phyloP scores from a whole-genome alignment of 2,113 vertebrate species.

The Campylomormyrus tamandua region DNA sequence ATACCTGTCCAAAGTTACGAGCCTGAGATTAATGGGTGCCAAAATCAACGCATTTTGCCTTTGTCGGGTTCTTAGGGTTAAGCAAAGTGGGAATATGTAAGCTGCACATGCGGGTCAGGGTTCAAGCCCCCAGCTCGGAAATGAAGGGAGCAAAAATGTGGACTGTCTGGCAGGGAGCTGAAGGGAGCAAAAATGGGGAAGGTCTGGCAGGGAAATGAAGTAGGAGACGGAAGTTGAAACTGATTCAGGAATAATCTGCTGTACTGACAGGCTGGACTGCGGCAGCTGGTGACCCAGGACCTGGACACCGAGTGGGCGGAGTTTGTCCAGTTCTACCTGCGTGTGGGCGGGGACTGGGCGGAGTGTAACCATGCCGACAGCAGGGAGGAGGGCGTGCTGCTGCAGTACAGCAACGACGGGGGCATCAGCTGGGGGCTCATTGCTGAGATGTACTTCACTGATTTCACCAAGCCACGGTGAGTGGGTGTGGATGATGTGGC shows the following conservation, averaged over 20 bases:
- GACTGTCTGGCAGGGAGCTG: no score
- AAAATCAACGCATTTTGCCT: no score
- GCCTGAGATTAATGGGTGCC: no score
- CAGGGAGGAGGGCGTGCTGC: conserved; percentile 86
- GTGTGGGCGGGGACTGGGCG: conserved; percentile 81
- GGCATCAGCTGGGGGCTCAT: conserved; percentile 94
- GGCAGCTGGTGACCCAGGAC: conserved; percentile 88
- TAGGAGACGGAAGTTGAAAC: not conserved
- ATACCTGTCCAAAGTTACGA: no score
- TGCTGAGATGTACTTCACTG: conserved; percentile 97
- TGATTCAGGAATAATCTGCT: not conserved
- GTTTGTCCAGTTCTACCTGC: conserved; percentile 97
- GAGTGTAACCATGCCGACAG: conserved; percentile 90
- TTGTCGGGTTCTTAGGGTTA: no score
- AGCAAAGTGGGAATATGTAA: not conserved
- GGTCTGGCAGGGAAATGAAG: no score
- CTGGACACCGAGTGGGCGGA: conserved; percentile 96
- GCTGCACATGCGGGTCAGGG: not conserved
- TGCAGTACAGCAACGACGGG: conserved; percentile 92
- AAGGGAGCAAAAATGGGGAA: no score
- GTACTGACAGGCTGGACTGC: conserved; percentile 74
- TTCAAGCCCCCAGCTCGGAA: not conserved
- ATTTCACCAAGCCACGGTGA: conserved; percentile 88
- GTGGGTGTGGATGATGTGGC: not conserved
- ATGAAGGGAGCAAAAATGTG: no score